A percentile compares a stretch with the other conserved stretches of the same genome.
phyloP scores from a whole-genome alignment of 2,113 vertebrate genomes.

The Mustelus asterias region DNA sequence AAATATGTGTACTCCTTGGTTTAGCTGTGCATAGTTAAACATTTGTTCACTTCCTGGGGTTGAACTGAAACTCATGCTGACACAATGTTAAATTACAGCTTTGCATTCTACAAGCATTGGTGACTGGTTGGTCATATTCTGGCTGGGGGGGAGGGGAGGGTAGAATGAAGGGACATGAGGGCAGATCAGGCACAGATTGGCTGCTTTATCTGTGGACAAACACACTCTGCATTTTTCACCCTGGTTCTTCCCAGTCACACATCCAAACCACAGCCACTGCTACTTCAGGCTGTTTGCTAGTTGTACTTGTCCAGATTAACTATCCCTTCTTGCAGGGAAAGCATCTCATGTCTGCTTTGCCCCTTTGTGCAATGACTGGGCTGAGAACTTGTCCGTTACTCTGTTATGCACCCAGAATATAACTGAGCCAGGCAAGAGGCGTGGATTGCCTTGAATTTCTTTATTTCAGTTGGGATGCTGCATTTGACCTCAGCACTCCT shows the following conservation, averaged over 20 bases:
- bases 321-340: no score
- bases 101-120: neutral
- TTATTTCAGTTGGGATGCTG: neutral
- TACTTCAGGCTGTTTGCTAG: no score
- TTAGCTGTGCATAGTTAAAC: neutral
- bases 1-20: neutral
- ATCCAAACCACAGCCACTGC: neutral
- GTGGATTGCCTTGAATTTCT: neutral
- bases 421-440: neutral
- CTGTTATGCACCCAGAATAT: neutral
- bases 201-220: neutral
- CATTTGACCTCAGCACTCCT: neutral
- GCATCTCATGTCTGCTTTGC: no score
- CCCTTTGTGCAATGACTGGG: neutral
- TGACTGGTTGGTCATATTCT: neutral
- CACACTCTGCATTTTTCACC: neutral
- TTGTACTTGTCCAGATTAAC: no score
- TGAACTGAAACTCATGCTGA: neutral
- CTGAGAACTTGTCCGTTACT: neutral
- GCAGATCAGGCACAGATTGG: neutral
- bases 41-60: neutral
- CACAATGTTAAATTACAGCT: neutral
- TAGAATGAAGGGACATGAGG: neutral
- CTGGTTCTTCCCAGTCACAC: neutral
- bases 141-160: no score